phyloP scores from a whole-genome alignment of 2,888 invertebrate genomes.

The Sarcophaga subvicina region DNA sequence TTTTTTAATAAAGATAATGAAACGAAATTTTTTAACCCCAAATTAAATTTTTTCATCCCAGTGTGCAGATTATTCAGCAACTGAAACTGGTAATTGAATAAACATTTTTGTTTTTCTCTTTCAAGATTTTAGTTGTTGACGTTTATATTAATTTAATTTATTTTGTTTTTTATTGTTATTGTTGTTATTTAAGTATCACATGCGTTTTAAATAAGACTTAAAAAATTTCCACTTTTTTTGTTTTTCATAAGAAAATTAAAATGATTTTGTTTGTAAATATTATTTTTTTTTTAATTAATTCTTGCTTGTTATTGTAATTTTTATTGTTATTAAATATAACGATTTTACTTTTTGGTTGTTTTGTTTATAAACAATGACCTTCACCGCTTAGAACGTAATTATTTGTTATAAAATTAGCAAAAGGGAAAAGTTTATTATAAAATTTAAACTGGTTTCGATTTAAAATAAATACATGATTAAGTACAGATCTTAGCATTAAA shows the following conservation, averaged over 20 bases:
- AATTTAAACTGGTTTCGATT: constrained; percentile 34
- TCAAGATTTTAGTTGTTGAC: constrained; percentile 14
- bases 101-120: constrained; percentile 27
- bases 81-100: background rate
- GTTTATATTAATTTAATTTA: constrained; percentile 3
- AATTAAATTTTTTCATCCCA: background rate
- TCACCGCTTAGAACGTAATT: constrained; percentile 22
- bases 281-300: background rate
- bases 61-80: constrained; percentile 14
- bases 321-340: background rate
- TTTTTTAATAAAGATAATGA: background rate
- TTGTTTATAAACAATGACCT: constrained; percentile 15
- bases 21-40: too few relatives aligned
- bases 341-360: background rate
- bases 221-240: background rate
- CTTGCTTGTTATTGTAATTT: background rate
- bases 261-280: constrained; percentile 1
- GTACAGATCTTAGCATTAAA: background rate
- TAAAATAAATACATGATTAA: background rate
- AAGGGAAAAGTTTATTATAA: background rate
- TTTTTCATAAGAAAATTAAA: background rate
- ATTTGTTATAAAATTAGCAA: constrained; percentile 19
- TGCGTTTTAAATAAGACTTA: constrained; percentile 15
- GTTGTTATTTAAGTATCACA: constrained; percentile 13
- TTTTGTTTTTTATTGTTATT: background rate